phyloP scores from a whole-genome alignment of 2,797 vertebrate species.

The Peromyscus attwateri region DNA sequence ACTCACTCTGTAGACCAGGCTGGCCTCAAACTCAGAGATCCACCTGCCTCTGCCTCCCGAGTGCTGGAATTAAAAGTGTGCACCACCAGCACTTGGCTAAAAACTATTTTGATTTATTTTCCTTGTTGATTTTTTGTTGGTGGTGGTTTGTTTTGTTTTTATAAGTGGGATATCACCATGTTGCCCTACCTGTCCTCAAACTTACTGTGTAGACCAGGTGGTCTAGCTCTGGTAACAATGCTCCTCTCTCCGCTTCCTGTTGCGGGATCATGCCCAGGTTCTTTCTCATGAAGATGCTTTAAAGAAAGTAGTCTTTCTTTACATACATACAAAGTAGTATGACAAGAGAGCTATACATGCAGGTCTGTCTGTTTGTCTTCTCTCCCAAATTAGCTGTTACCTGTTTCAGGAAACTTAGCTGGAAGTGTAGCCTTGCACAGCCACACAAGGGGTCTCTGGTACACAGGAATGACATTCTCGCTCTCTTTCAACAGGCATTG shows the following conservation, averaged over 20 bases:
- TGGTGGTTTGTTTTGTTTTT: neutral
- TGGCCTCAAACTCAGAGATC: neutral
- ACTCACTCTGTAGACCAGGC: neutral
- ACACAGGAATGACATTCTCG: neutral
- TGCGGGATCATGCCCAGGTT: neutral
- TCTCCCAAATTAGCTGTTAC: neutral
- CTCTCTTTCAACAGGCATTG: conserved; percentile 90
- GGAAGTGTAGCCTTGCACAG: neutral
- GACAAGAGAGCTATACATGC: neutral
- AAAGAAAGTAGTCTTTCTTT: too few relatives aligned
- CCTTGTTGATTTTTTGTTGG: neutral
- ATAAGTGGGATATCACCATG: neutral
- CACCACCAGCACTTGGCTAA: too few relatives aligned
- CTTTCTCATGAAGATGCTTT: neutral
- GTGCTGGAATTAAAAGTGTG: neutral
- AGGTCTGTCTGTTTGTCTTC: neutral
- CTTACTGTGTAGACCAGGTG: neutral
- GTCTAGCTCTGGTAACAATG: neutral
- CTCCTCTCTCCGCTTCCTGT: neutral
- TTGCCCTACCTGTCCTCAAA: neutral
- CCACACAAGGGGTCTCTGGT: neutral
- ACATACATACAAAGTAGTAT: too few relatives aligned
- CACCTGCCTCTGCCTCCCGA: neutral
- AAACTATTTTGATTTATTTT: neutral
- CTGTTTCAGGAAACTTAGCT: neutral